These are phyloP conservation scores for Antechinus stuartii DNA, from an alignment of 2,113 vertebrate species.

Conservation along the genomic window DNA sequence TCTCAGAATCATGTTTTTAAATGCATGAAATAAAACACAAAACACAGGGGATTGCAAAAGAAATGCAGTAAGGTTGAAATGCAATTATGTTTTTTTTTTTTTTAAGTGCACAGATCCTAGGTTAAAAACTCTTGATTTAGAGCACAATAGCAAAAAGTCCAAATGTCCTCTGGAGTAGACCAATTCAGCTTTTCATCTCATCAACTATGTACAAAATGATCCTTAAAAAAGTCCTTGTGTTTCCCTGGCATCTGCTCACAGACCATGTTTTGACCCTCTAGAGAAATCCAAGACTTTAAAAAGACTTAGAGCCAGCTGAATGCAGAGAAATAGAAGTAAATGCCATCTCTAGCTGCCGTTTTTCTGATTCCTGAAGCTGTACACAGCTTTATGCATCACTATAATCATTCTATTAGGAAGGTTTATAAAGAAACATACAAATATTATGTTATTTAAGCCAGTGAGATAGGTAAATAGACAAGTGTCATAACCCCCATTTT, in stretches of 20 bases:
- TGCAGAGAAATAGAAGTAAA: constrained; percentile 13
- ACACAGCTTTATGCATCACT: not conserved
- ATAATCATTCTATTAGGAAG: not conserved
- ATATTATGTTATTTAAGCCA: not conserved
- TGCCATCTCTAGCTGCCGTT: not conserved
- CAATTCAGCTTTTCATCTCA: not conserved
- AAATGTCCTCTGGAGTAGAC: not conserved
- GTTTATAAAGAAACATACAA: not conserved
- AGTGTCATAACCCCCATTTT: not conserved
- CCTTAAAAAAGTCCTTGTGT: not conserved
- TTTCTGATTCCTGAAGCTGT: not conserved
- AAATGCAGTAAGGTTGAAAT: not conserved
- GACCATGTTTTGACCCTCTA: not conserved
- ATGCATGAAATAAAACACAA: not conserved
- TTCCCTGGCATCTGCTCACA: not conserved
- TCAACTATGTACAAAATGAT: not conserved
- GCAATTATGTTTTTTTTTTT: not conserved
- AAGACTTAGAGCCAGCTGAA: not conserved
- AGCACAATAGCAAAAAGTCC: not conserved
- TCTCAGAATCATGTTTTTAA: not conserved
- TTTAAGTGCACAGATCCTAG: not conserved
- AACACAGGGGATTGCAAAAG: not conserved
- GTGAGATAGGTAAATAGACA: not conserved
- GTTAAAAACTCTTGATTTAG: not conserved
- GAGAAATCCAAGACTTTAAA: not conserved